Evolutionary conservation across 1,140 invertebrate genomes (phyloP).

Genomic region (Polypedilum vanderplanki): DNA sequence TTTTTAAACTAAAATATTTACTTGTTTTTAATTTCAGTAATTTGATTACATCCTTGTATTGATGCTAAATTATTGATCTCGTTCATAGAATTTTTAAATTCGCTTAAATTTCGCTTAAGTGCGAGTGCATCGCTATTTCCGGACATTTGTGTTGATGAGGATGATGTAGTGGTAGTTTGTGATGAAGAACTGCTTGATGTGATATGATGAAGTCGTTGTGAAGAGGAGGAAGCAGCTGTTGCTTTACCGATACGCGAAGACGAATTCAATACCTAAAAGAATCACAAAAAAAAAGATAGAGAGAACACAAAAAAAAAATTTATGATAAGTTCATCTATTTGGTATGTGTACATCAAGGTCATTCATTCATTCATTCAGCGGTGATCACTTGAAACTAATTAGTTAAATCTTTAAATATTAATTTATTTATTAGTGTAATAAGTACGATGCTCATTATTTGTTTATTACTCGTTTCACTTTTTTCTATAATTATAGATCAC

Average conservation of each 20-base stretch:
- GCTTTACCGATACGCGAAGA: conserved; percentile 49
- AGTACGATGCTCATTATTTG: neutral
- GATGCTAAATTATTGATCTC: conserved; percentile 59
- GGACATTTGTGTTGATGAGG: conserved; percentile 48
- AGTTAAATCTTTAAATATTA: neutral
- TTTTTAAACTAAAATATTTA: neutral
- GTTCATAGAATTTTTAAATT: conserved; percentile 67
- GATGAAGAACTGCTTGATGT: conserved; percentile 48
- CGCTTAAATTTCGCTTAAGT: conserved; percentile 65
- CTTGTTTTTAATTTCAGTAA: neutral
- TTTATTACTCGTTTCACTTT: neutral
- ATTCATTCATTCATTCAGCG: no score
- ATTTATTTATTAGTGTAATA: neutral
- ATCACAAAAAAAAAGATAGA: neutral
- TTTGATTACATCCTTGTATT: conserved; percentile 36
- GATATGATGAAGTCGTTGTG: conserved; percentile 46
- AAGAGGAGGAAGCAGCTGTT: conserved; percentile 37
- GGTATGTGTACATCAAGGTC: no score
- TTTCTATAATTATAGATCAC: no score
- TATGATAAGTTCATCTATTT: neutral
- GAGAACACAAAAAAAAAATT: neutral
- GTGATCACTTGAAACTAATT: neutral
- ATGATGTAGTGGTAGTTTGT: conserved; percentile 45
- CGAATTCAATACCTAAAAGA: conserved; percentile 44
- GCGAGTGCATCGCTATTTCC: conserved; percentile 58